A percentile compares a stretch with the other conserved stretches of the same genome.
These are phyloP conservation scores for Acleris emargana DNA, from an alignment of 2,888 invertebrate genomes.

Conservation along the genomic window DNA sequence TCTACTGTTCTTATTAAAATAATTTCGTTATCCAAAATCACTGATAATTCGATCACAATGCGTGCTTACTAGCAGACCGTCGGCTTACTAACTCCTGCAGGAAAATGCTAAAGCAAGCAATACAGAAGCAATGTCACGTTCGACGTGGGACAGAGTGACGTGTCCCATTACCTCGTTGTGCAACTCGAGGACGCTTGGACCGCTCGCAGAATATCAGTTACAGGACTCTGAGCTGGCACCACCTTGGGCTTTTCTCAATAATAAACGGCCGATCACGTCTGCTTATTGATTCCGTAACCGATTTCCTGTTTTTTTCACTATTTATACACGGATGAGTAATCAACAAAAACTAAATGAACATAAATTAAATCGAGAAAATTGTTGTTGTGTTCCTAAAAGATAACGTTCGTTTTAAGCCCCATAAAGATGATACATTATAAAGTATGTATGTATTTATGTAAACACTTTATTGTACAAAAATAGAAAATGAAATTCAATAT, in stretches of 20 bases:
- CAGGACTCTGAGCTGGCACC: conserved; percentile 51
- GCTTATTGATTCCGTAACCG: conserved; percentile 8
- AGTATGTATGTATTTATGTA: no score
- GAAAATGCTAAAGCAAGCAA: conserved; percentile 67
- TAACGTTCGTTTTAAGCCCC: no score
- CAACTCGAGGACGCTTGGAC: conserved; percentile 38
- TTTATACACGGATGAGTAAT: conserved; percentile 3
- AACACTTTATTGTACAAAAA: no score
- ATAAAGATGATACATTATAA: no score
- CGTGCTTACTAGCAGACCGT: conserved; percentile 7
- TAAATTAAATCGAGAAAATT: background rate
- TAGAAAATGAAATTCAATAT: no score
- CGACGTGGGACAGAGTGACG: conserved; percentile 59
- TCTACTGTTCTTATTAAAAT: no score
- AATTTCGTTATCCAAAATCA: background rate
- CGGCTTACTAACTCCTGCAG: conserved; percentile 49
- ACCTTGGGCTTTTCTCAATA: conserved; percentile 41
- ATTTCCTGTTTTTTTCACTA: conserved; percentile 21
- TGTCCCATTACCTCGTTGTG: conserved; percentile 45
- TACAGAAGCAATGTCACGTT: conserved; percentile 70
- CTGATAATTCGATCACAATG: background rate
- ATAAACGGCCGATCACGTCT: conserved; percentile 10
- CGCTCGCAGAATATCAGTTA: conserved; percentile 56
- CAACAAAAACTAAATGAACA: background rate
- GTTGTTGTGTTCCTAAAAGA: background rate